Conservation (phyloP, 1,140 invertebrate species). For the Neodiprion fabricii region DNA sequence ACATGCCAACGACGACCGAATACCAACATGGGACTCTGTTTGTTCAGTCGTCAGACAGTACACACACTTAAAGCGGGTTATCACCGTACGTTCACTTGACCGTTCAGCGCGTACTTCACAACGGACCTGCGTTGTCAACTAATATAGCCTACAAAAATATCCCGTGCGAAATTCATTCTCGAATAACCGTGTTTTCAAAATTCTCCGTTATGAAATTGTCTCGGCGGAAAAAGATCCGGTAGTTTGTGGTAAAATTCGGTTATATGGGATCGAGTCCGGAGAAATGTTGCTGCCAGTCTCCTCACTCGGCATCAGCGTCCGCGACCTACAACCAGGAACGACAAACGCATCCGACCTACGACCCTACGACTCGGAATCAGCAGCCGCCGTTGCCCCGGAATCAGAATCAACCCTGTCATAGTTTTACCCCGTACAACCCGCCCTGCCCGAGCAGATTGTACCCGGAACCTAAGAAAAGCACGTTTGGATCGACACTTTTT, state of each 20-base stretch:
- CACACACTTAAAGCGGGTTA: neutral
- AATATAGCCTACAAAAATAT: neutral
- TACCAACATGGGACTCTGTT: too few species aligned
- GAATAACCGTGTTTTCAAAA: neutral
- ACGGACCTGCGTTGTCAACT: neutral
- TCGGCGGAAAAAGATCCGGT: neutral
- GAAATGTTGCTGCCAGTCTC: neutral
- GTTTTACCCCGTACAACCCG: neutral
- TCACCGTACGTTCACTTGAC: neutral
- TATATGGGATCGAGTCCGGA: neutral
- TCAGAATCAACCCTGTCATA: neutral
- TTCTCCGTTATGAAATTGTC: neutral
- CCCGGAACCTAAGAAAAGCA: neutral
- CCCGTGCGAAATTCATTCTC: too few species aligned
- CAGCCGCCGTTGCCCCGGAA: neutral
- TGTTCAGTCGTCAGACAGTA: too few species aligned
- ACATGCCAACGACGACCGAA: too few species aligned
- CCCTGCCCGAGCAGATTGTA: neutral
- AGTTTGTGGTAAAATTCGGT: neutral
- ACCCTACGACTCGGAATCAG: neutral
- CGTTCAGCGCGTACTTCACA: neutral
- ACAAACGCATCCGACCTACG: neutral
- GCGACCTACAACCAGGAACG: neutral
- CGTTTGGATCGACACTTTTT: neutral
- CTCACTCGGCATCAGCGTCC: neutral